Conservation (phyloP, 2,888 invertebrate genomes). For the Drepanosiphum platanoidis region DNA sequence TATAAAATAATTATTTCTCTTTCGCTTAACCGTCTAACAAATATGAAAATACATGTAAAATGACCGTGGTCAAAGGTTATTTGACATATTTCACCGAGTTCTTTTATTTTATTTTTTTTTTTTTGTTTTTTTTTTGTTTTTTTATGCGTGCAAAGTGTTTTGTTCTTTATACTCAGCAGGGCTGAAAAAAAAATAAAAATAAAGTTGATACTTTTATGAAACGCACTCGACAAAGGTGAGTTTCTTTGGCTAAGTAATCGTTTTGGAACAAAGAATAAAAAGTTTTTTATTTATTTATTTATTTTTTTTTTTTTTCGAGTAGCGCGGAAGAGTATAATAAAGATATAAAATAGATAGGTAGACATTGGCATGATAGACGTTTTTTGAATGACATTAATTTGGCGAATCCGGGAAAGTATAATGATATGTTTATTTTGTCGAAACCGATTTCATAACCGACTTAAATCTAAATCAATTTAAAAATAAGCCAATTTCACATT, state of each 20-base stretch:
- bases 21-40: background rate
- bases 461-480: constrained; percentile 16
- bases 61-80: constrained; percentile 18
- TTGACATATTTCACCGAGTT: background rate
- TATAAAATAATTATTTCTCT: background rate
- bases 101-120: background rate
- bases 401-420: background rate
- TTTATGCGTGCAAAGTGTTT: background rate
- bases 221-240: background rate
- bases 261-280: constrained; percentile 32
- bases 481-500: background rate
- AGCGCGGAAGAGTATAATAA: background rate
- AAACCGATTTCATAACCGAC: background rate
- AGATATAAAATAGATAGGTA: background rate
- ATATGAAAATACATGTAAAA: background rate
- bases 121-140: background rate
- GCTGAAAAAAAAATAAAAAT: background rate
- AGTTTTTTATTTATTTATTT: no score
- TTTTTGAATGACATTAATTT: constrained; percentile 33
- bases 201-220: constrained; percentile 24
- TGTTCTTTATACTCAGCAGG: background rate
- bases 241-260: constrained; percentile 28
- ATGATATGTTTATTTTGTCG: constrained; percentile 12
- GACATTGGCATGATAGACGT: background rate
- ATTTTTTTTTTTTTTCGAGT: background rate